Conservation (phyloP, 2,888 invertebrate species). For the Polyploca ridens region DNA sequence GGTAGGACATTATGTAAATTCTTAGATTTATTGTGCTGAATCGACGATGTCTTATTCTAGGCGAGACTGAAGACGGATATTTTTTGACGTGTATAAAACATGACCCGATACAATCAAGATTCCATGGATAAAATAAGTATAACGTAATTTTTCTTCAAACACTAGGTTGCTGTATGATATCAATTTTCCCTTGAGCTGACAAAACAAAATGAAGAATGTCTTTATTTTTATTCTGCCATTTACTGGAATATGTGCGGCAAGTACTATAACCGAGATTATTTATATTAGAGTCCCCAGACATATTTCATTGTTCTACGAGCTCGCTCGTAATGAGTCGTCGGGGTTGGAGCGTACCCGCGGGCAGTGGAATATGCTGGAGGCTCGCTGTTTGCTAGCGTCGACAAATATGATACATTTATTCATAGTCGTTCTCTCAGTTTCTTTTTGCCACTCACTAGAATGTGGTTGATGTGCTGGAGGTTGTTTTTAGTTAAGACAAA, state of each 20-base stretch:
- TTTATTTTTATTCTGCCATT: no score
- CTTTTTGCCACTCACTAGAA: neutral
- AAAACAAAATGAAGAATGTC: no score
- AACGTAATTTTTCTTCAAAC: no score
- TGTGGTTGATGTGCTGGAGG: neutral
- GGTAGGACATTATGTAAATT: neutral
- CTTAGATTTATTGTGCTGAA: neutral
- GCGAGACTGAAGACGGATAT: neutral
- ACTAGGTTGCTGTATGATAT: no score
- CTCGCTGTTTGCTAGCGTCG: neutral
- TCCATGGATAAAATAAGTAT: no score
- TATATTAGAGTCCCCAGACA: constrained; percentile 26
- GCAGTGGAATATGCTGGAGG: constrained; percentile 33
- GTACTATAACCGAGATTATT: constrained; percentile 29
- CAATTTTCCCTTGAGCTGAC: no score
- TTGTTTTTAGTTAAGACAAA: neutral
- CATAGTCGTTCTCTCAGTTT: neutral
- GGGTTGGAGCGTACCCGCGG: constrained; percentile 28
- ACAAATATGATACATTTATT: constrained; percentile 2
- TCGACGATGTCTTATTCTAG: neutral
- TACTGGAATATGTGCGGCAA: constrained; percentile 15
- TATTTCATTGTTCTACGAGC: constrained; percentile 40
- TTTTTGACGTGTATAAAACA: no score
- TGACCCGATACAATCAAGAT: no score
- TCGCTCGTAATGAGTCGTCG: constrained; percentile 36